phyloP scores from a whole-genome alignment of 2,888 invertebrate species.

The Philopedon plagiatum region DNA sequence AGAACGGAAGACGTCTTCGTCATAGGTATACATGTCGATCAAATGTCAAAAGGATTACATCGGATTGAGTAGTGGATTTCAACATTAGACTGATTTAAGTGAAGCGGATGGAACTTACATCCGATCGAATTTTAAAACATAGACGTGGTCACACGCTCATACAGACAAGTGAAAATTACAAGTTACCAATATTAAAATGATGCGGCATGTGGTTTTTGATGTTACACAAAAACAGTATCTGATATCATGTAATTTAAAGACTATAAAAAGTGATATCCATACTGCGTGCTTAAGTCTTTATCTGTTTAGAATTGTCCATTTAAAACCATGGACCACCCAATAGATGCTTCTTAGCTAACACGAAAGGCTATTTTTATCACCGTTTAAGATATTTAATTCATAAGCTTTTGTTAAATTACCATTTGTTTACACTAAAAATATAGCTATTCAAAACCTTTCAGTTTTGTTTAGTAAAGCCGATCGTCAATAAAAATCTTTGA shows the following conservation, averaged over 20 bases:
- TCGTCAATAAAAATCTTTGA: background rate
- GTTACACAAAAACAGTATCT: slow-evolving; percentile 17
- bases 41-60: too few species aligned
- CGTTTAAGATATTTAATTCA: slow-evolving; percentile 20
- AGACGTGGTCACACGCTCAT: too few species aligned
- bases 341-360: slow-evolving; percentile 4
- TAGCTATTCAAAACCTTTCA: background rate
- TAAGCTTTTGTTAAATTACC: slow-evolving; percentile 17
- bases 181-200: slow-evolving; percentile 2
- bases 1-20: too few species aligned
- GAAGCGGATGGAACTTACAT: too few species aligned
- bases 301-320: slow-evolving; percentile 22
- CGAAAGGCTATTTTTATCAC: slow-evolving; percentile 19
- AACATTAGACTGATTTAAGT: too few species aligned
- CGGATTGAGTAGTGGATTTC: too few species aligned
- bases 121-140: too few species aligned
- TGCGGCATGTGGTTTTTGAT: slow-evolving; percentile 16
- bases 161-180: too few species aligned
- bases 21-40: too few species aligned
- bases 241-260: slow-evolving; percentile 11
- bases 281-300: slow-evolving; percentile 18
- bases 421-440: slow-evolving; percentile 26
- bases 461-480: slow-evolving; percentile 1
- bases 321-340: slow-evolving; percentile 21
- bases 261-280: slow-evolving; percentile 23